phyloP scores from a whole-genome alignment of 2,113 vertebrate species.

The Lota lota region DNA sequence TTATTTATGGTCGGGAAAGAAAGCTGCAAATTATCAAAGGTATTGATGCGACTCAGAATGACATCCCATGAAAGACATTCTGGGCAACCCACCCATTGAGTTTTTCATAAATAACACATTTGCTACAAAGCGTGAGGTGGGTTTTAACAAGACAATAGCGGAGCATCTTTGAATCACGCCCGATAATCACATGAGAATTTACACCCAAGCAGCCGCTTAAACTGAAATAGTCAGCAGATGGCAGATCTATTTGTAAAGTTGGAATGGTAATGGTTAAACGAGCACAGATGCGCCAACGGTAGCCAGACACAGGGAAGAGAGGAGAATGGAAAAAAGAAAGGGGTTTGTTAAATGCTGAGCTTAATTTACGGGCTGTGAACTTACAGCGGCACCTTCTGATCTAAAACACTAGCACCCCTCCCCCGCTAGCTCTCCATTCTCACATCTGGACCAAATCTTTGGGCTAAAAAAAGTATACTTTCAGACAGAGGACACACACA shows the following conservation, averaged over 20 bases:
- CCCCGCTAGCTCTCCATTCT: slow-evolving; percentile 5
- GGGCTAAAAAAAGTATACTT: slow-evolving; percentile 45
- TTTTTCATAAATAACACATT: too few species aligned
- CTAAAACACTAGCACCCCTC: slow-evolving; percentile 5
- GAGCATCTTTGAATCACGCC: too few species aligned
- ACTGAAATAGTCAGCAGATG: slow-evolving; percentile 36
- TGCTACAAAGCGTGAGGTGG: too few species aligned
- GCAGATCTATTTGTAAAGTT: slow-evolving; percentile 29
- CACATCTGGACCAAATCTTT: slow-evolving; percentile 62
- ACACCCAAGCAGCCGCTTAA: slow-evolving; percentile 4
- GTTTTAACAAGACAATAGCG: too few species aligned
- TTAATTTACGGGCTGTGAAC: slow-evolving; percentile 17
- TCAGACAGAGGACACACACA: slow-evolving; percentile 42
- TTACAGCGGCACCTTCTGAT: slow-evolving; percentile 20
- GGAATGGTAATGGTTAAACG: slow-evolving; percentile 28
- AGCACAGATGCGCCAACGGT: slow-evolving; percentile 27
- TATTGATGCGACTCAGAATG: too few species aligned
- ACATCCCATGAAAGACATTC: too few species aligned
- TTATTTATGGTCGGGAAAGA: background rate
- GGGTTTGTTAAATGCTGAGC: background rate
- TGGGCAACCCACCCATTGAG: too few species aligned
- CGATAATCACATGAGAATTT: too few species aligned
- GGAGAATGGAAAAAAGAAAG: background rate
- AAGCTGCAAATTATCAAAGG: too few species aligned
- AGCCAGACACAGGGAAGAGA: background rate